Conservation (phyloP, 2,888 invertebrate species). For the Limnephilus auricula region DNA sequence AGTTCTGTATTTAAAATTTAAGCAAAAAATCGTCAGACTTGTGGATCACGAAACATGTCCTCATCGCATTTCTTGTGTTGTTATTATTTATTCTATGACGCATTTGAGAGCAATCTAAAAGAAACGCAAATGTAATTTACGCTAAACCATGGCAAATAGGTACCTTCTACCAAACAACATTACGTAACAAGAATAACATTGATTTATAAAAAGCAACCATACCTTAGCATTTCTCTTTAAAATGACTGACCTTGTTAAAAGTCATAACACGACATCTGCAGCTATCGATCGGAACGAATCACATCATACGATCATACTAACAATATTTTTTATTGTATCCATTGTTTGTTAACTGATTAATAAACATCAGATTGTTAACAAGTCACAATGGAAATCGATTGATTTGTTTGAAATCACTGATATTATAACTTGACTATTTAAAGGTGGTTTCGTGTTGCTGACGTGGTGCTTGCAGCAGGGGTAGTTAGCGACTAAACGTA, state of each 20-base stretch:
- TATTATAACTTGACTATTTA: neutral
- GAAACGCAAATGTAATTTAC: neutral
- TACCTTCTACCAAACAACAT: neutral
- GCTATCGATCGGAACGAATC: neutral
- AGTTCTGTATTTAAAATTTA: too few relatives aligned
- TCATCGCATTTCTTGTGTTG: too few relatives aligned
- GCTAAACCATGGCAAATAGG: neutral
- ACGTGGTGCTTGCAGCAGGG: neutral
- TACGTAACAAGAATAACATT: neutral
- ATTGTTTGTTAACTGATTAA: neutral
- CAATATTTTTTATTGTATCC: neutral
- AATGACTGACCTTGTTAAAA: constrained; percentile 29
- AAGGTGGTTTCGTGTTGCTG: neutral
- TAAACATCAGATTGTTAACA: neutral
- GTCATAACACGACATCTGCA: neutral
- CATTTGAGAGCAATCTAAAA: too few relatives aligned
- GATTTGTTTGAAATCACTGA: neutral
- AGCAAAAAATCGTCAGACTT: too few relatives aligned
- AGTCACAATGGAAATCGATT: neutral
- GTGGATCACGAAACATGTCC: too few relatives aligned
- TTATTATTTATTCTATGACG: too few relatives aligned
- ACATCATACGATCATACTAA: neutral
- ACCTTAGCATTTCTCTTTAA: constrained; percentile 28
- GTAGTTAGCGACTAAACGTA: neutral
- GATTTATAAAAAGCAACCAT: constrained; percentile 34